Percentiles rank a stretch among this genome's conserved stretches.
Conservation (phyloP, 2,888 invertebrate genomes). For the Caenorhabditis parvicauda region DNA sequence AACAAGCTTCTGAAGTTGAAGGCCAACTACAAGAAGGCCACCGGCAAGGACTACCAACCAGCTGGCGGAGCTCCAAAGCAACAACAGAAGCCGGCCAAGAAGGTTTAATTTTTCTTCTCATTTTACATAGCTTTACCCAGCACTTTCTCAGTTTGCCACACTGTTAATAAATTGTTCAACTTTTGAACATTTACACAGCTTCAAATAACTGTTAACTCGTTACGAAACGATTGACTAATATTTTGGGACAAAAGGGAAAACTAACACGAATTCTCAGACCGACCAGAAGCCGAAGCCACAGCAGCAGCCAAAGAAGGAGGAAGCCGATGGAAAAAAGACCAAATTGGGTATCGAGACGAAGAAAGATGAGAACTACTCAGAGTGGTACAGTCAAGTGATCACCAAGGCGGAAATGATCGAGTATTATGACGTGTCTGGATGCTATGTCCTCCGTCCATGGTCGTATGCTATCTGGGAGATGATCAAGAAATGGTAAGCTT, state of each 20-base stretch:
- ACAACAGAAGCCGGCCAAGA: no score
- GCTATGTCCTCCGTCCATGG: conserved; percentile 96
- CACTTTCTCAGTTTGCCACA: no score
- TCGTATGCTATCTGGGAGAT: conserved; percentile 90
- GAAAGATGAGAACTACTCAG: conserved; percentile 86
- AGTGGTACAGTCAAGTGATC: conserved; percentile 87
- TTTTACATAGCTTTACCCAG: no score
- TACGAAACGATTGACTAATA: no score
- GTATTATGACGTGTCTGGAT: conserved; percentile 98
- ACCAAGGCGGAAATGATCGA: conserved; percentile 95
- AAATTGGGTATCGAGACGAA: conserved; percentile 83
- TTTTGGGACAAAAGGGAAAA: no score
- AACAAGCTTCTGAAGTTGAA: conserved; percentile 73
- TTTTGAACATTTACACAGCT: not conserved
- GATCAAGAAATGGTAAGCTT: conserved; percentile 69
- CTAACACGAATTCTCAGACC: no score
- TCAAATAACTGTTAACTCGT: no score
- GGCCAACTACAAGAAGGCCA: conserved; percentile 72
- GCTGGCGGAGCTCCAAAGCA: no score
- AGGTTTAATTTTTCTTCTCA: no score
- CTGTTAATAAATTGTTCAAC: no score
- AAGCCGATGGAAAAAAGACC: conserved; percentile 75
- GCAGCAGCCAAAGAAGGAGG: not conserved
- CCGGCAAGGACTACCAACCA: conserved; percentile 70
- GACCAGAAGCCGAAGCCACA: conserved; percentile 2